Conservation (phyloP, 2,797 vertebrate species). For the Danio choprae region DNA sequence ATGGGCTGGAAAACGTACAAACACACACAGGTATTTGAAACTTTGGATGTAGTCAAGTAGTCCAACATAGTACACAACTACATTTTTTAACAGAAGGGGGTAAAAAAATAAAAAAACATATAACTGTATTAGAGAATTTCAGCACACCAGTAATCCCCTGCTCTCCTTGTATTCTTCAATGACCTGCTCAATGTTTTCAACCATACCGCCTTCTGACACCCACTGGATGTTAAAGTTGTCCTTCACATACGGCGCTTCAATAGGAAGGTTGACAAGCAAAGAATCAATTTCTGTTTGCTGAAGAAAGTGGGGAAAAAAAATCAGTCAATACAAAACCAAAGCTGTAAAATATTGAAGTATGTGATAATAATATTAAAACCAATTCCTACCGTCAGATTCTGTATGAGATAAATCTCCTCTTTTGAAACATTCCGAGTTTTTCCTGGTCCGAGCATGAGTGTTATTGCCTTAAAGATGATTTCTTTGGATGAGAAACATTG, state of each 20-base stretch:
- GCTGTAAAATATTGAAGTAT: background rate
- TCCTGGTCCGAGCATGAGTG: constrained; percentile 81
- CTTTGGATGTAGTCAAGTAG: constrained; percentile 1
- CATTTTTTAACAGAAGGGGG: no score
- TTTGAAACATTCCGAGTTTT: constrained; percentile 77
- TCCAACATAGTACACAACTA: background rate
- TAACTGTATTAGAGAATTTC: background rate
- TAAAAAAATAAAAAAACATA: no score
- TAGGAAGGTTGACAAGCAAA: constrained; percentile 80
- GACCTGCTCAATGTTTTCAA: constrained; percentile 85
- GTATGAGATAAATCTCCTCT: constrained; percentile 81
- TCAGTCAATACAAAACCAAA: constrained; percentile 3
- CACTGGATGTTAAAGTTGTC: constrained; percentile 85
- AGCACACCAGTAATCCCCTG: constrained; percentile 82
- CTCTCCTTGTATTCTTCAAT: constrained; percentile 85
- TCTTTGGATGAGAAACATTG: background rate
- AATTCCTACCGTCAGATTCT: constrained; percentile 83
- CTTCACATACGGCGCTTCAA: constrained; percentile 81
- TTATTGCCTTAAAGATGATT: constrained; percentile 76
- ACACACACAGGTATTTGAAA: constrained; percentile 15
- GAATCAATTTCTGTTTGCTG: constrained; percentile 85
- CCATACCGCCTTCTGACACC: constrained; percentile 84
- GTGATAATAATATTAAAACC: background rate
- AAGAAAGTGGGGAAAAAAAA: background rate
- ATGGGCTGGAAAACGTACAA: constrained; percentile 78